phyloP scores from a whole-genome alignment of 2,888 invertebrate genomes.

The Eustalomyia histrio region DNA sequence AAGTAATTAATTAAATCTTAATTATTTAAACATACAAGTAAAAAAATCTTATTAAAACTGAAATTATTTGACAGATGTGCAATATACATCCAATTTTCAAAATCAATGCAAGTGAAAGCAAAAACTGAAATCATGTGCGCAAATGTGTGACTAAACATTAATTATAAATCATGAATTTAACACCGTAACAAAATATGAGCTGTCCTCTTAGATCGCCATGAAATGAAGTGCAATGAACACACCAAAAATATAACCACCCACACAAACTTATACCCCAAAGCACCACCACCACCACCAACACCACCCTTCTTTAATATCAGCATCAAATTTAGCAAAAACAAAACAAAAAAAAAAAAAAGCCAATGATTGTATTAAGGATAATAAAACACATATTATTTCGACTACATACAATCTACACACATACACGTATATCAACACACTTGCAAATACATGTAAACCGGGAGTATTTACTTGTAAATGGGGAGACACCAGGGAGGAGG shows the following conservation, averaged over 20 bases:
- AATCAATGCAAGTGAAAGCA: background rate
- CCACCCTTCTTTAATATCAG: background rate
- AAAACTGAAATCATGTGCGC: slow-evolving; percentile 1
- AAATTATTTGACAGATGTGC: slow-evolving; percentile 28
- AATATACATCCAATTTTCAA: slow-evolving; percentile 8
- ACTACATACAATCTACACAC: slow-evolving; percentile 18
- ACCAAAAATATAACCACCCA: background rate
- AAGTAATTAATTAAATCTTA: background rate
- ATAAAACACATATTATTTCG: slow-evolving; percentile 58
- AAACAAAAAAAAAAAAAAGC: too few species aligned
- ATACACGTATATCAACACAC: background rate
- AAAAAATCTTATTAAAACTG: background rate
- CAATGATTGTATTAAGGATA: slow-evolving; percentile 53
- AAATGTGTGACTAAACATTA: slow-evolving; percentile 31
- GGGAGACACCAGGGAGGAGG: slow-evolving; percentile 16
- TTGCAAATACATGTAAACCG: background rate
- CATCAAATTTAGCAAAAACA: slow-evolving; percentile 8
- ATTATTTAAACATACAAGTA: background rate
- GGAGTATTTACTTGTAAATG: slow-evolving; percentile 27
- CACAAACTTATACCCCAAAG: background rate
- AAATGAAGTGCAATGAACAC: background rate
- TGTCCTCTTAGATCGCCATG: background rate
- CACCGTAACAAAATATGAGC: slow-evolving; percentile 36
- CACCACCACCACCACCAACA: too few species aligned
- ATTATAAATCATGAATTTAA: slow-evolving; percentile 51